Evolutionary conservation across 2,888 invertebrate genomes (phyloP).

Genomic region (Mylabris sibirica): DNA sequence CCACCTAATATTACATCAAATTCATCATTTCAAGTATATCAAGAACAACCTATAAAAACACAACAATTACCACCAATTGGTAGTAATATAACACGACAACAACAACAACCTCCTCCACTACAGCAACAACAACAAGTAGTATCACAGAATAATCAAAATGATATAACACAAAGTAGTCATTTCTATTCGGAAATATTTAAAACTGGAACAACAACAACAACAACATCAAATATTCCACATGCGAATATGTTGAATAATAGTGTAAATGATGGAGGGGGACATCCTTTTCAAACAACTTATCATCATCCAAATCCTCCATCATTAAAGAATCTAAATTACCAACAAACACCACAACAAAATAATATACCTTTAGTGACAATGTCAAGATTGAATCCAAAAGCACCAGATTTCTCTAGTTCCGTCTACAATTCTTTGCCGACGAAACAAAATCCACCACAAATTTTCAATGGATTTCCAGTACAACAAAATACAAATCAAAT

Average conservation of each 20-base stretch:
- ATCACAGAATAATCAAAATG: conserved; percentile 46
- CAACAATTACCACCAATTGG: conserved; percentile 55
- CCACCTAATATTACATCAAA: conserved; percentile 61
- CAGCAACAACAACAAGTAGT: conserved; percentile 38
- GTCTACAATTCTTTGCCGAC: conserved; percentile 55
- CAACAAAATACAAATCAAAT: conserved; percentile 45
- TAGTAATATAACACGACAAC: conserved; percentile 52
- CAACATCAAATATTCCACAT: conserved; percentile 32
- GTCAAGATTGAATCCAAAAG: conserved; percentile 80
- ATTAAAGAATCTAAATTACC: conserved; percentile 51
- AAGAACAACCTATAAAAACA: conserved; percentile 45
- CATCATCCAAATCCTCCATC: conserved; percentile 51
- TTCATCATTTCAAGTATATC: conserved; percentile 48
- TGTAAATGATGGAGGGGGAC: conserved; percentile 56
- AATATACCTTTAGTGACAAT: conserved; percentile 63
- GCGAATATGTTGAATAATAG: conserved; percentile 61
- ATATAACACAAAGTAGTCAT: conserved; percentile 36
- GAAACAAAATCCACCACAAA: conserved; percentile 49
- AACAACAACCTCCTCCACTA: no score
- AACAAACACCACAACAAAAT: conserved; percentile 53
- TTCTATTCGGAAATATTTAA: conserved; percentile 50
- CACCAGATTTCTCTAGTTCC: conserved; percentile 76
- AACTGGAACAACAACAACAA: conserved; percentile 32
- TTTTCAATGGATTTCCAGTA: conserved; percentile 48
- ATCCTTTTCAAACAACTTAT: conserved; percentile 54